Percentiles rank a stretch among this genome's conserved stretches.
These are phyloP conservation scores for Nasonia giraulti DNA, from an alignment of 1,140 invertebrate genomes.

Conservation along the genomic window DNA sequence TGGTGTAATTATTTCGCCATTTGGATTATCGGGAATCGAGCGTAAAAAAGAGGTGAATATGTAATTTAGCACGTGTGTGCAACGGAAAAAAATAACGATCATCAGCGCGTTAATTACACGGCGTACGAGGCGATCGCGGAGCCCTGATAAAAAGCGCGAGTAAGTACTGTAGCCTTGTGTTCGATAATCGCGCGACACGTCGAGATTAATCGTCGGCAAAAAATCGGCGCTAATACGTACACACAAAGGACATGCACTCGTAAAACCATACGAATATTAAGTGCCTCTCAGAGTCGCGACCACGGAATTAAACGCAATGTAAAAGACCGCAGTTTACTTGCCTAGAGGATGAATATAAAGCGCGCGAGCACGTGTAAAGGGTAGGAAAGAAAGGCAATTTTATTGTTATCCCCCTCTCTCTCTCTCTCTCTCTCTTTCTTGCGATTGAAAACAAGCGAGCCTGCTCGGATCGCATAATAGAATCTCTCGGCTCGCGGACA, in stretches of 20 bases:
- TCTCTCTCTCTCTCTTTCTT: neutral
- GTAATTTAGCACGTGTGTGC: neutral
- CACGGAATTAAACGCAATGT: slow-evolving; percentile 11
- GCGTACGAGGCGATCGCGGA: neutral
- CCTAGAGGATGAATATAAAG: neutral
- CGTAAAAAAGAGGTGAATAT: too few species aligned
- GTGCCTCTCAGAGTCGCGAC: neutral
- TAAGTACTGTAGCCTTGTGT: too few species aligned
- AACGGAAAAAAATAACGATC: neutral
- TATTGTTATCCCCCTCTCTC: neutral
- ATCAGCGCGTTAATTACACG: neutral
- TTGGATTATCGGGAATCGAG: neutral
- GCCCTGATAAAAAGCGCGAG: too few species aligned
- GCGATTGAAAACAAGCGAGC: slow-evolving; percentile 24
- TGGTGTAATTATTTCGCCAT: too few species aligned
- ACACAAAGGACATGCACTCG: neutral
- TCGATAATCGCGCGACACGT: too few species aligned
- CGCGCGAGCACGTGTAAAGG: neutral
- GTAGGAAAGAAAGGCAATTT: slow-evolving; percentile 20
- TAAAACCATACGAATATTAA: neutral
- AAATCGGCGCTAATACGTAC: too few species aligned
- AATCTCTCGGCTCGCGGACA: slow-evolving; percentile 23
- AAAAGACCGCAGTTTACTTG: slow-evolving; percentile 8
- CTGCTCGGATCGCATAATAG: slow-evolving; percentile 9
- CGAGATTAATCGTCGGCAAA: too few species aligned